Evolutionary conservation across 2,113 vertebrate genomes (phyloP).

Genomic region (Microtus pennsylvanicus): DNA sequence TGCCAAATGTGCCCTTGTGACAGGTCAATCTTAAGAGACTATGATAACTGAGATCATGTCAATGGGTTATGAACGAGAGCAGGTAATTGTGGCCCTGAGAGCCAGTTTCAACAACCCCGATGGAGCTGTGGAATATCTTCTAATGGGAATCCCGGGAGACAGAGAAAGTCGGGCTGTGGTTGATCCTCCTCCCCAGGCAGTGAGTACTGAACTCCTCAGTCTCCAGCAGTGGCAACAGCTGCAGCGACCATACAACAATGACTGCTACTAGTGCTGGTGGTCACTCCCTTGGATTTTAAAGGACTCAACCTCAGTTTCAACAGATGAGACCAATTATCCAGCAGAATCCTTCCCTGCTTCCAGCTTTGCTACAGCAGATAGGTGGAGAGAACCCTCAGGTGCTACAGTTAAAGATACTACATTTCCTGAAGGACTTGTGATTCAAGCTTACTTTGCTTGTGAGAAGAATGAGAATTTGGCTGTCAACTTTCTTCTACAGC

Average conservation of each 20-base stretch:
- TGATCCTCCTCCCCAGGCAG: conserved; percentile 87
- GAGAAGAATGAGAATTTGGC: conserved; percentile 99
- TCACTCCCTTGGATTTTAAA: conserved; percentile 95
- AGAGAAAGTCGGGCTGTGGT: conserved; percentile 87
- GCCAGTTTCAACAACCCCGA: conserved; percentile 99
- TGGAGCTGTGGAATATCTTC: conserved; percentile 96
- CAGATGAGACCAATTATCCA: conserved; percentile 98
- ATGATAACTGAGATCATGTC: conserved; percentile 99
- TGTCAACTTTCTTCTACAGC: conserved; percentile 98
- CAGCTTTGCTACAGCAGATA: conserved; percentile 96
- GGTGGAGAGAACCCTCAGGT: conserved; percentile 96
- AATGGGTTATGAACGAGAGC: conserved; percentile 96
- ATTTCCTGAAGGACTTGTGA: conserved; percentile 99
- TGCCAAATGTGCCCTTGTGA: conserved; percentile 97
- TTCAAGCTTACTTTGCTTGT: conserved; percentile 98
- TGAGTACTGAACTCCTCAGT: conserved; percentile 86
- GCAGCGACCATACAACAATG: conserved; percentile 84
- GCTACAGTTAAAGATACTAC: conserved; percentile 97
- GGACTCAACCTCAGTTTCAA: conserved; percentile 97
- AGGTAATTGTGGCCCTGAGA: conserved; percentile 95
- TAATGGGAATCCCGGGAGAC: conserved; percentile 95
- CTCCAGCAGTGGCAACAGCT: conserved; percentile 85
- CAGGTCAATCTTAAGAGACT: conserved; percentile 96
- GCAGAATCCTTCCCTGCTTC: conserved; percentile 96
- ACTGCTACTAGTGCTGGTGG: conserved; percentile 87